Conservation (phyloP, 2,797 vertebrate species). For the Dendrocincla fuliginosa region DNA sequence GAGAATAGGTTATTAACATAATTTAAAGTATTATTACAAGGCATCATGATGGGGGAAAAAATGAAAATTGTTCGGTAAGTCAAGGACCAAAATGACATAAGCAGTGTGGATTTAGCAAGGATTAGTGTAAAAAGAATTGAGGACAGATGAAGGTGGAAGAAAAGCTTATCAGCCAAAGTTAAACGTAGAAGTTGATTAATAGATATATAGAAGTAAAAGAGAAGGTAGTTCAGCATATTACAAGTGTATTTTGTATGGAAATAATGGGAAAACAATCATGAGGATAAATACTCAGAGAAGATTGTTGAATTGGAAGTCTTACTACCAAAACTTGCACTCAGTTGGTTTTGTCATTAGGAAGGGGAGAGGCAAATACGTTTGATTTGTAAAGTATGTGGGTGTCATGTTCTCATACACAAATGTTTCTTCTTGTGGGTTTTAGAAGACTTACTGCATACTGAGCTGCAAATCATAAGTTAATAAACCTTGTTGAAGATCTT, state of each 20-base stretch:
- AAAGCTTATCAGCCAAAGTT: not conserved
- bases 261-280: not conserved
- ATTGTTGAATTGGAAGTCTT: not conserved
- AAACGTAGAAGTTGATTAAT: not conserved
- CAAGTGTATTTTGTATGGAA: not conserved
- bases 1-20: not conserved
- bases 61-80: accelerated
- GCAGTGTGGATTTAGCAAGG: not conserved
- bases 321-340: not conserved
- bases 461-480: not conserved
- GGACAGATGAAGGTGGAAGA: not conserved
- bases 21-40: not conserved
- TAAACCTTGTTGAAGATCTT: not conserved
- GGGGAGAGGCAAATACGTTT: not conserved
- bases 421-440: not conserved
- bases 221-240: not conserved
- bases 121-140: not conserved
- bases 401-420: not conserved
- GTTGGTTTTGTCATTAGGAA: not conserved
- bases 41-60: not conserved
- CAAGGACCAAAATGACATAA: not conserved
- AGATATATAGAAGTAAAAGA: not conserved
- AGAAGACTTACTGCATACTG: not conserved
- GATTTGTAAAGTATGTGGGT: not conserved
- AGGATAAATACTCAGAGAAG: not conserved